A percentile compares a stretch with the other conserved stretches of the same genome.
These are phyloP conservation scores for Microcebus lehilahytsara DNA, from an alignment of 2,113 vertebrate species.

Conservation along the genomic window DNA sequence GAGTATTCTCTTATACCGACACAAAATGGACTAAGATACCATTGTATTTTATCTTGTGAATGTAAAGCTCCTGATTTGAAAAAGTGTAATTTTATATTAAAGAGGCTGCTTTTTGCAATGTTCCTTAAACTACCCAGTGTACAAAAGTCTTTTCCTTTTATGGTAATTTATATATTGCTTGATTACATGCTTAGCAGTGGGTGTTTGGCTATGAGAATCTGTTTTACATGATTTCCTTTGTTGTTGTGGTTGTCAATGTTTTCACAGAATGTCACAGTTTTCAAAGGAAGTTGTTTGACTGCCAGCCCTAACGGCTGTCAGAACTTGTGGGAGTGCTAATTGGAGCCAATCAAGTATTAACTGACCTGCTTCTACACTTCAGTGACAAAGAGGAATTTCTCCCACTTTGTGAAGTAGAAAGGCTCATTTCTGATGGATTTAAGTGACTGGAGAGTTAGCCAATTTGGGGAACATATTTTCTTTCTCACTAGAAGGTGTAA, in stretches of 20 bases:
- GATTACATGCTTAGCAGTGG: conserved; percentile 10
- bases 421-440: background rate
- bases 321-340: conserved; percentile 57
- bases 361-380: conserved; percentile 53
- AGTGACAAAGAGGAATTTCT: conserved; percentile 64
- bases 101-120: background rate
- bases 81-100: conserved; percentile 15
- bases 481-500: conserved; percentile 1
- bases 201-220: conserved; percentile 42
- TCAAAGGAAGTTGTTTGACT: conserved; percentile 29
- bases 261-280: conserved; percentile 29
- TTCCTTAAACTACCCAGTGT: conserved; percentile 11
- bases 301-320: conserved; percentile 39
- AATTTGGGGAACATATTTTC: background rate
- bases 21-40: too few relatives aligned
- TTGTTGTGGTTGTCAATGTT: conserved; percentile 56
- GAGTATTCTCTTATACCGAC: background rate
- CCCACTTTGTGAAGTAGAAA: conserved; percentile 32
- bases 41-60: too few relatives aligned
- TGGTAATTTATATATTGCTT: conserved; percentile 36
- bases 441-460: background rate
- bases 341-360: conserved; percentile 60
- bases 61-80: too few relatives aligned
- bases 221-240: conserved; percentile 59
- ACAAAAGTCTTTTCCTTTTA: conserved; percentile 53